Evolutionary conservation across 2,797 vertebrate genomes (phyloP).

Genomic region (Pipistrellus pipistrellus): DNA sequence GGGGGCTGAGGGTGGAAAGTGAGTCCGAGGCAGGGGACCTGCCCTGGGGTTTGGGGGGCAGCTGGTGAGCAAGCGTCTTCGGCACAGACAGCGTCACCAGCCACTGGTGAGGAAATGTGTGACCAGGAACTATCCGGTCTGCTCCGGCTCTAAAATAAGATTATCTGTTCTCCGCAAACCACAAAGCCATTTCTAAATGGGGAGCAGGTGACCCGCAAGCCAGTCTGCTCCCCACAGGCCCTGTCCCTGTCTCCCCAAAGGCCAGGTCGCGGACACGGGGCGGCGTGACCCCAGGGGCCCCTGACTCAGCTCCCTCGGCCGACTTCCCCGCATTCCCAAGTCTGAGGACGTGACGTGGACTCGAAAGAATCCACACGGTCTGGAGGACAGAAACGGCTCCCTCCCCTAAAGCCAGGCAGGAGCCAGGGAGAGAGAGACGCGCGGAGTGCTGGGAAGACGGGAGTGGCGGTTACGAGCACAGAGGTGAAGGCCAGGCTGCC

Average conservation of each 20-base stretch:
- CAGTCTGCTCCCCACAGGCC: too few species aligned
- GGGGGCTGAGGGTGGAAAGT: not conserved
- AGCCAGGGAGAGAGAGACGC: not conserved
- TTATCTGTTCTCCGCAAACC: not conserved
- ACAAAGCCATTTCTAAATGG: not conserved
- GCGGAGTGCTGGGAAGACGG: not conserved
- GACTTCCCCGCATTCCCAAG: not conserved
- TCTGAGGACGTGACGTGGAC: not conserved
- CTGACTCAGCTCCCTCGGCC: not conserved
- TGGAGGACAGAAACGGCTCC: not conserved
- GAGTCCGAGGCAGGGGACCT: not conserved
- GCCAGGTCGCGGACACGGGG: not conserved
- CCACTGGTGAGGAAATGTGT: not conserved
- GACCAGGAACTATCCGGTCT: not conserved
- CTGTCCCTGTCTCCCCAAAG: not conserved
- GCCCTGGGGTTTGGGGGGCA: not conserved
- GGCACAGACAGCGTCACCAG: not conserved
- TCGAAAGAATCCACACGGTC: not conserved
- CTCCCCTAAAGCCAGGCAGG: not conserved
- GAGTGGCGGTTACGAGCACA: not conserved
- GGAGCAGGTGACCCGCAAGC: fast-evolving
- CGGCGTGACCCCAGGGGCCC: not conserved
- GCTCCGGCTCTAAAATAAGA: not conserved
- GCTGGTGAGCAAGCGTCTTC: not conserved
- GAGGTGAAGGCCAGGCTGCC: not conserved